Base-by-base conservation (phyloP, 2,888 invertebrate species). In the Aspidiotus rigidus region DNA sequence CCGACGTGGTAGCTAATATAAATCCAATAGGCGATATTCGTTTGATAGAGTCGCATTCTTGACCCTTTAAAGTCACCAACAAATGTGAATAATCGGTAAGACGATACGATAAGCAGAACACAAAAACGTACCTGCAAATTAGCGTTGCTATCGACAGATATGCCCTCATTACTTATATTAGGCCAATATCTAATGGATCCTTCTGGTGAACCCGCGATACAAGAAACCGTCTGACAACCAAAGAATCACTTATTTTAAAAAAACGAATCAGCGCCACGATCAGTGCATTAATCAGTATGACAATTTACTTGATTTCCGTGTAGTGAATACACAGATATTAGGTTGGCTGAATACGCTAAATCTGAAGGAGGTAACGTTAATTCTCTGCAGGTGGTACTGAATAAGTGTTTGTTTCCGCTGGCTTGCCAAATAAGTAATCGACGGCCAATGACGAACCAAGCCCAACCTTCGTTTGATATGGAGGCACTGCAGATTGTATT, bases 171-270 rank as follows among this genome's bases (percentile, higher is more conserved):
- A 0, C 89, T 89, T 53, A 95, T 86, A 7, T 89, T 90, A 0
- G 90, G 85, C 96, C 96, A 97, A 79, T 89, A 95, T n/a, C 95
- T 85, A 0, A 93, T 87, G 63, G 88, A 85, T 49, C 95, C 96
- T 77, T 95, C 95, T 0, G 95, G 94, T 0, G 95, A 94, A 1
- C 93, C 92, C 15, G 94, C 93, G 74, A 96, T 85, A 75, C 93
- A 93, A 0, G 91, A 87, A 9, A 93, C 90, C 77, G 87, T 82
- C 83, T 85, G 70, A 1, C 17, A 62, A 60, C 44, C n/a, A 42
- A 66, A 16, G 16, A 9, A 40, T 15, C 15, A 28, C 5, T 54
- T 53, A 16, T 15, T 42, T 28, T 13, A 13, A 17, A 53, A 28
- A 11, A 2, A n/a, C 59, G n/a, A 41, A 53, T 59, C 53, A 28